Base-by-base conservation (phyloP, 2,888 invertebrate genomes). In the Phengaris arion region DNA sequence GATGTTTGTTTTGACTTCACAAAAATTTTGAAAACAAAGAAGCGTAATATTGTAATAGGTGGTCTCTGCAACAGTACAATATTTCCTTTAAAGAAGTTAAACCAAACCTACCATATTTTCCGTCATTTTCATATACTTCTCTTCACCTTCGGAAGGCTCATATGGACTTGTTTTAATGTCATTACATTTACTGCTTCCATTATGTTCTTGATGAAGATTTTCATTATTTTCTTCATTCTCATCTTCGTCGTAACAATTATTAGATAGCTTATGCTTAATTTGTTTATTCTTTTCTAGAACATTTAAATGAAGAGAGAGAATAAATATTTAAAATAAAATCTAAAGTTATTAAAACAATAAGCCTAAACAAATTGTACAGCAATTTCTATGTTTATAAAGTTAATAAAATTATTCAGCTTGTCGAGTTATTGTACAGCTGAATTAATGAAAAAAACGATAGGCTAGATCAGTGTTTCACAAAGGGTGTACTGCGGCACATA, bases 71-170 rank as follows among this genome's bases (percentile, higher is more conserved):
- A 35, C 35, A 35, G 35, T 35, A 35, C 35, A 35, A 35, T 35
- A 35, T 35, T 35, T 3, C 22, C 22, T 22, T 35, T 35, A 55
- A 15, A 57, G 7, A 75, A 9, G 57, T 74, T 5, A 35, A 55
- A 51, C 70, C 10, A 2, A 73, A 82, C 82, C 77, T 78, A 91
- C 91, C 86, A 92, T 82, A 82, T 90, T 90, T 76, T 91, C 90
- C 83, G 91, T 88, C 77, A 90, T 83, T 75, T 80, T 85, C 13
- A 89, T 78, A 68, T 90, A 88, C 9, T 84, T 82, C 54, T 89
- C 87, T 57, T 92, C 91, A 70, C 82, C 76, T 76, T 88, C 89
- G 9, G 84, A 82, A 6, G 82, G 76, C 22, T 82, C 75, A 7
- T 82, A 74, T 76, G 79, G 82, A 73, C 74, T 79, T 69, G 77